Percentiles rank a stretch among this genome's conserved stretches.
These are phyloP conservation scores for Spodoptera picta DNA, from an alignment of 2,888 invertebrate genomes.

Conservation along the genomic window DNA sequence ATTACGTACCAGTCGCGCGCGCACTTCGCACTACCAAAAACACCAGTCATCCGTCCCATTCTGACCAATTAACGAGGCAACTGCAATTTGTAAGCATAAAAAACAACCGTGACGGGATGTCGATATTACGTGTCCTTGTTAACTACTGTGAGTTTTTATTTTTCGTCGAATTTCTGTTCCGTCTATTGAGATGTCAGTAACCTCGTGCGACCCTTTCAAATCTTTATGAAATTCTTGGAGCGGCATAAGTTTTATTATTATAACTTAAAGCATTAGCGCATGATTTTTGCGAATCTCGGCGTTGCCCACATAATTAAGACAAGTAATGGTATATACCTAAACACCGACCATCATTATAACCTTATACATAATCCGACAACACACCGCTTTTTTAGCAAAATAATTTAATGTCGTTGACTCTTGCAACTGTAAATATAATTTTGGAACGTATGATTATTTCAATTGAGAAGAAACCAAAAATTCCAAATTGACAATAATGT, in stretches of 20 bases:
- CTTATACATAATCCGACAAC: constrained; percentile 14
- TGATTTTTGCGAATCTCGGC: no score
- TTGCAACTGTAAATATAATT: constrained; percentile 22
- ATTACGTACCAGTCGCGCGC: constrained; percentile 80
- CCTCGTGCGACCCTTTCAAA: constrained; percentile 41
- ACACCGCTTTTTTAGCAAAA: constrained; percentile 16
- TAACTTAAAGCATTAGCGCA: no score
- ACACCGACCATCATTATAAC: constrained; percentile 1
- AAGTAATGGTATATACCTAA: constrained; percentile 1
- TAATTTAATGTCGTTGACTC: constrained; percentile 32
- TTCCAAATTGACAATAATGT: constrained; percentile 39
- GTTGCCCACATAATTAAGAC: constrained; percentile 3
- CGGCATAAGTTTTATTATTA: no score
- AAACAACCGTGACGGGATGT: constrained; percentile 78
- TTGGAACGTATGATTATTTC: constrained; percentile 43
- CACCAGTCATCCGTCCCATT: constrained; percentile 81
- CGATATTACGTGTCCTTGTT: constrained; percentile 79
- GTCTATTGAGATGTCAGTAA: constrained; percentile 49
- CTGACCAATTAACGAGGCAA: constrained; percentile 81
- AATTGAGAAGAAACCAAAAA: constrained; percentile 45
- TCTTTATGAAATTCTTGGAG: constrained; percentile 18
- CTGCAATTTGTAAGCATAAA: constrained; percentile 79
- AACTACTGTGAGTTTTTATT: constrained; percentile 65
- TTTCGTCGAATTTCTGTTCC: constrained; percentile 46
- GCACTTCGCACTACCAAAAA: constrained; percentile 83